Conservation (phyloP, 2,113 vertebrate genomes). For the Parotia lawesii region DNA sequence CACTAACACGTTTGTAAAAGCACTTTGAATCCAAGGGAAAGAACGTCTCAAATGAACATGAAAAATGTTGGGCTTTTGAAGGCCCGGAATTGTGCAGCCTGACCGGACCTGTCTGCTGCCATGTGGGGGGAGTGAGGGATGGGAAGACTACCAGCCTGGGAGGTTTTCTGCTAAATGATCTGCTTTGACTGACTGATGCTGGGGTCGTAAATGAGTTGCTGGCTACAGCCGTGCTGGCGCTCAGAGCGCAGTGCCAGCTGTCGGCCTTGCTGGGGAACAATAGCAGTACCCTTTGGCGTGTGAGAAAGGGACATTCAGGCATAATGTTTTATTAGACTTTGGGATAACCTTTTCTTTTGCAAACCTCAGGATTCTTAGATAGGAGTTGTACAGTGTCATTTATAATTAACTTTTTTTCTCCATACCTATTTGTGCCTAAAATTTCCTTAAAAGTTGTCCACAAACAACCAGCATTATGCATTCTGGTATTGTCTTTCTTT, state of each 20-base stretch:
- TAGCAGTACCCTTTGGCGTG: conserved; percentile 69
- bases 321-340: conserved; percentile 54
- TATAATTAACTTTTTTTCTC: conserved; percentile 59
- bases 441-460: background rate
- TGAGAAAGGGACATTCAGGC: conserved; percentile 58
- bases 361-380: conserved; percentile 46
- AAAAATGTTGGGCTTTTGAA: conserved; percentile 82
- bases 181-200: conserved; percentile 74
- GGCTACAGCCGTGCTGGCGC: conserved; percentile 75
- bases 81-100: conserved; percentile 70
- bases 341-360: conserved; percentile 52
- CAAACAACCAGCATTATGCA: background rate
- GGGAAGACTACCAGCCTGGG: conserved; percentile 71
- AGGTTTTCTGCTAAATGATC: conserved; percentile 74
- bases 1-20: conserved; percentile 73
- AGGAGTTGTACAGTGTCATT: conserved; percentile 56
- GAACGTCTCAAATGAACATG: conserved; percentile 77
- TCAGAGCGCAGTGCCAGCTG: conserved; percentile 87
- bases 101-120: conserved; percentile 74
- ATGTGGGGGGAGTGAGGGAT: conserved; percentile 72
- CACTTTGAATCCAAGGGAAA: conserved; percentile 69
- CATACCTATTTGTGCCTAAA: background rate
- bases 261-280: conserved; percentile 73
- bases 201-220: conserved; percentile 75
- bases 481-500: background rate